A percentile compares a stretch with the other conserved stretches of the same genome.
phyloP scores from a whole-genome alignment of 2,113 vertebrate species.

The Myiopsitta monachus region DNA sequence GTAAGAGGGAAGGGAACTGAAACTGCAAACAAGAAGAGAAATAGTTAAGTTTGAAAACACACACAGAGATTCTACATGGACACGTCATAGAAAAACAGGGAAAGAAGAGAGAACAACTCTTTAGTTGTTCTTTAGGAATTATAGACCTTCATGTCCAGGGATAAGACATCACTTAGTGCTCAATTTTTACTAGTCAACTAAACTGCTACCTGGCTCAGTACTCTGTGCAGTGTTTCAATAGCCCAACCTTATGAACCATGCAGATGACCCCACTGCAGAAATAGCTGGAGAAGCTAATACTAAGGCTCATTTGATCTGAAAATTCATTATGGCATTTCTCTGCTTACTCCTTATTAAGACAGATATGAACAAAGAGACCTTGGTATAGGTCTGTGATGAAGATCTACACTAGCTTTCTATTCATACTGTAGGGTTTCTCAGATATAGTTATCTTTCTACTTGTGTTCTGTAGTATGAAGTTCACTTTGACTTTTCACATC shows the following conservation, averaged over 20 bases:
- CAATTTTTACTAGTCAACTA: not conserved
- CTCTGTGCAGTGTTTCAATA: not conserved
- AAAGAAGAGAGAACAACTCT: not conserved
- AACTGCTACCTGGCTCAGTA: not conserved
- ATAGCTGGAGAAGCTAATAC: not conserved
- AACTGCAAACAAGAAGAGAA: not conserved
- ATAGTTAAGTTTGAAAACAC: not conserved
- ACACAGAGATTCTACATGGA: not conserved
- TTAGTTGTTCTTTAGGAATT: no score
- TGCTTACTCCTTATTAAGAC: not conserved
- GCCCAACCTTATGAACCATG: not conserved
- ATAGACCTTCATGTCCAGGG: not conserved
- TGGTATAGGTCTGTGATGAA: not conserved
- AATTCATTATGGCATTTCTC: not conserved
- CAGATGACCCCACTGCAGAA: not conserved
- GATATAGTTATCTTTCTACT: not conserved
- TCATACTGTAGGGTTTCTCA: not conserved
- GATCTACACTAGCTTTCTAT: not conserved
- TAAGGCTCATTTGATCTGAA: conserved; percentile 14
- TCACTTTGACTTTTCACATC: not conserved
- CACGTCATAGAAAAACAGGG: not conserved
- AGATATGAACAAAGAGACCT: not conserved
- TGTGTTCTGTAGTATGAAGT: not conserved
- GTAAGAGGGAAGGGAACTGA: not conserved
- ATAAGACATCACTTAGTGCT: not conserved